A percentile compares a stretch with the other conserved stretches of the same genome.
phyloP scores from a whole-genome alignment of 2,888 invertebrate genomes.

The Troilus luridus region DNA sequence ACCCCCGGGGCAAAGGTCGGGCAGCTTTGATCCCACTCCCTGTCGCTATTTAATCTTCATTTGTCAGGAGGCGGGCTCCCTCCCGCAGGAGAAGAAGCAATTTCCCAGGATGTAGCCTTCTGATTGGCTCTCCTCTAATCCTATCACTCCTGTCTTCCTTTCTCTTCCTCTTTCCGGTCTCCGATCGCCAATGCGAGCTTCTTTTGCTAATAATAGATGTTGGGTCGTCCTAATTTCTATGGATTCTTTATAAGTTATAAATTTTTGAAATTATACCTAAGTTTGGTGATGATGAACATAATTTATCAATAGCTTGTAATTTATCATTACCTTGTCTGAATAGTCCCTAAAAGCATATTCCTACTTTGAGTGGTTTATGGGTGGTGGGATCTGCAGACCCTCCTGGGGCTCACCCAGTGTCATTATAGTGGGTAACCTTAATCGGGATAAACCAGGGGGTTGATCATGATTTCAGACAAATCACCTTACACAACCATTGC shows the following conservation, averaged over 20 bases:
- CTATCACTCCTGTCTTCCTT: constrained; percentile 43
- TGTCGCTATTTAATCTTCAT: constrained; percentile 55
- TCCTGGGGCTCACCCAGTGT: too few relatives aligned
- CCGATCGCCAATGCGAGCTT: background rate
- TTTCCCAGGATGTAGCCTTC: constrained; percentile 40
- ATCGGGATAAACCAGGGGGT: too few relatives aligned
- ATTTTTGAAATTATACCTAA: background rate
- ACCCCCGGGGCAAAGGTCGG: constrained; percentile 11
- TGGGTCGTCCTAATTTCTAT: background rate
- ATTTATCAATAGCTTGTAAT: background rate
- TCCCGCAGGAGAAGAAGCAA: constrained; percentile 45
- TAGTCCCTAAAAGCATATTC: background rate
- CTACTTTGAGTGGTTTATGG: too few relatives aligned
- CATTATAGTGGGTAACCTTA: too few relatives aligned
- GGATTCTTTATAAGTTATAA: background rate
- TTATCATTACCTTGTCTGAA: background rate
- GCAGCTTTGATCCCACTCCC: constrained; percentile 22
- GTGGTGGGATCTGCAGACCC: too few relatives aligned
- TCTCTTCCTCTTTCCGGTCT: background rate
- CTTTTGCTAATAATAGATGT: background rate
- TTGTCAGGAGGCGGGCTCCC: constrained; percentile 45
- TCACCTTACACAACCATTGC: too few relatives aligned
- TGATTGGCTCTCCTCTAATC: constrained; percentile 50
- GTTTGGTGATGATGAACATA: background rate
- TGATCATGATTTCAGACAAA: too few relatives aligned